Conservation (phyloP, 2,888 invertebrate genomes). For the Sinodicranocentrus sp. region DNA sequence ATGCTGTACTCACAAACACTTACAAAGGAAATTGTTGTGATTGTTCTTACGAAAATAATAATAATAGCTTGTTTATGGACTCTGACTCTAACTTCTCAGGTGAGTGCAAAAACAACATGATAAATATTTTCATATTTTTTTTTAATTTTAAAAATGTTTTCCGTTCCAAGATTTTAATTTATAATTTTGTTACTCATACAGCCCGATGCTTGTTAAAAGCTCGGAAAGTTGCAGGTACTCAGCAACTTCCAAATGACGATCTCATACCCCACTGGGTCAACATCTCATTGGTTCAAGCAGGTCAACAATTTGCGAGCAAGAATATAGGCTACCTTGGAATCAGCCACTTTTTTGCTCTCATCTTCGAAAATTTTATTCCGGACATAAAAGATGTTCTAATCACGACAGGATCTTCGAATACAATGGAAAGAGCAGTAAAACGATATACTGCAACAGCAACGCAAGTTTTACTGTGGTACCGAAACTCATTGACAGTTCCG, state of each 20-base stretch:
- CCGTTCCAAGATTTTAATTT: no score
- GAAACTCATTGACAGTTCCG: slow-evolving; percentile 22
- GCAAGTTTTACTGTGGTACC: slow-evolving; percentile 49
- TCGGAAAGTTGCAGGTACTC: slow-evolving; percentile 39
- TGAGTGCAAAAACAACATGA: no score
- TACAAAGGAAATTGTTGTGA: no score
- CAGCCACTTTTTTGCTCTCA: slow-evolving; percentile 52
- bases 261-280: slow-evolving; percentile 46
- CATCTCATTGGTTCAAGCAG: slow-evolving; percentile 17
- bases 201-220: slow-evolving; percentile 46
- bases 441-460: slow-evolving; percentile 58
- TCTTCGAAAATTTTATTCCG: slow-evolving; percentile 58
- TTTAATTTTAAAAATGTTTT: no score
- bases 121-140: no score
- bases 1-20: no score
- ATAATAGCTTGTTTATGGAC: no score
- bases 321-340: slow-evolving; percentile 56
- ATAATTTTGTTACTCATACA: slow-evolving; percentile 12
- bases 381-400: slow-evolving; percentile 54
- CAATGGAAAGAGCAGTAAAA: slow-evolving; percentile 42
- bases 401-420: slow-evolving; percentile 48
- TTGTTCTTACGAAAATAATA: no score
- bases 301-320: slow-evolving; percentile 44
- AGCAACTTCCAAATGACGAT: slow-evolving; percentile 27
- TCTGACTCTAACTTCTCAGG: no score